phyloP scores from a whole-genome alignment of 1,140 invertebrate species.

The Sitodiplosis mosellana region DNA sequence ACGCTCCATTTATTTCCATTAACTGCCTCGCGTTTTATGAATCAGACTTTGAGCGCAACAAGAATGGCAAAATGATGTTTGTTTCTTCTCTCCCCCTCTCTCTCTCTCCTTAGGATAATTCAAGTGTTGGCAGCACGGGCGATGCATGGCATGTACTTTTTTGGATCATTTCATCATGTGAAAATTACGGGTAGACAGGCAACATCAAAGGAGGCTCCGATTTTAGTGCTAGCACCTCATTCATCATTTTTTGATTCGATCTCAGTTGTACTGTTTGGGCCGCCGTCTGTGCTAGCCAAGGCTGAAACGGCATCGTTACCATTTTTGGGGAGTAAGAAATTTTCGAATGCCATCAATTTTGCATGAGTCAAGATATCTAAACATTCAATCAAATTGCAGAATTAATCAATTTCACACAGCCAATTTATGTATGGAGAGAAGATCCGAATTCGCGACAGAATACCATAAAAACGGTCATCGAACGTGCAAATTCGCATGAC shows the following conservation, averaged over 20 bases:
- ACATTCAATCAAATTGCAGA: too few species aligned
- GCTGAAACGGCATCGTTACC: conserved; percentile 57
- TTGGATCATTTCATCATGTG: conserved; percentile 61
- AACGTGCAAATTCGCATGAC: conserved; percentile 59
- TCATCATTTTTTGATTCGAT: conserved; percentile 82
- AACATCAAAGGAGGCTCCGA: conserved; percentile 50
- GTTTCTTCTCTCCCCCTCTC: not conserved
- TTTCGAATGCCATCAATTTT: not conserved
- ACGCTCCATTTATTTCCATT: too few species aligned
- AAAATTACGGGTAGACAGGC: conserved; percentile 47
- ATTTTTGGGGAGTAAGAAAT: conserved; percentile 64
- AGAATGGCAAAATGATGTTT: too few species aligned
- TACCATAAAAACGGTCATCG: conserved; percentile 79
- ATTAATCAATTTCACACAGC: conserved; percentile 83
- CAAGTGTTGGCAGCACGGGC: conserved; percentile 13
- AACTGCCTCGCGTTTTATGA: too few species aligned
- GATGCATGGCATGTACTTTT: conserved; percentile 56
- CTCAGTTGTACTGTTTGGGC: conserved; percentile 56
- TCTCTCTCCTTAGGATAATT: conserved; percentile 10
- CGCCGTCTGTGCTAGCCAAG: conserved; percentile 76
- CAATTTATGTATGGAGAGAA: conserved; percentile 82
- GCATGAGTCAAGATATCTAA: too few species aligned
- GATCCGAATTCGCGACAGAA: conserved; percentile 81
- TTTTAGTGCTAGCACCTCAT: conserved; percentile 76
- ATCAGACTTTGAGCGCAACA: too few species aligned